These are phyloP conservation scores for Stomorhina lunata DNA, from an alignment of 2,888 invertebrate species.

Conservation along the genomic window DNA sequence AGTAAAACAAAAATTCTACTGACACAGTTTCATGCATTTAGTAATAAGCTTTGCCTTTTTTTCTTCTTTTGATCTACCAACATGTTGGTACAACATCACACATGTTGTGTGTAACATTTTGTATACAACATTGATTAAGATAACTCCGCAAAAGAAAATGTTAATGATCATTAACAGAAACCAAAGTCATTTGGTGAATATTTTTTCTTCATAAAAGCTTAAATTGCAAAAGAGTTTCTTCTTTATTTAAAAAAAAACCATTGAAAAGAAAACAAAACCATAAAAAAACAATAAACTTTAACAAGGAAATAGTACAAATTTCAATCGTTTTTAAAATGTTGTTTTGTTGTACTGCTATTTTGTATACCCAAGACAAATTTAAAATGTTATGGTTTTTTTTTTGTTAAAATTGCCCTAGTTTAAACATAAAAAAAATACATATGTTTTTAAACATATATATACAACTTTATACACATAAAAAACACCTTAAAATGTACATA, in stretches of 20 bases:
- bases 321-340: slow-evolving; percentile 17
- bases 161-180: not conserved
- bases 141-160: not conserved
- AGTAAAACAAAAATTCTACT: slow-evolving; percentile 62
- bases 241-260: slow-evolving; percentile 5
- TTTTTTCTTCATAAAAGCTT: slow-evolving; percentile 12
- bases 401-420: slow-evolving; percentile 48
- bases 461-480: slow-evolving; percentile 12
- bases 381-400: slow-evolving; percentile 21
- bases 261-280: not conserved
- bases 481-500: slow-evolving; percentile 11
- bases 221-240: slow-evolving; percentile 43
- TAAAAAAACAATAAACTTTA: slow-evolving; percentile 29
- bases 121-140: too few relatives aligned
- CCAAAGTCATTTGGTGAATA: slow-evolving; percentile 3
- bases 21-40: slow-evolving; percentile 54
- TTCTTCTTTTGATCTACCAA: slow-evolving; percentile 14
- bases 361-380: slow-evolving; percentile 22
- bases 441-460: slow-evolving; percentile 31
- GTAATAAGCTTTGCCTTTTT: not conserved
- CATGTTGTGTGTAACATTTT: slow-evolving; percentile 35
- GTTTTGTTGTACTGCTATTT: slow-evolving; percentile 32
- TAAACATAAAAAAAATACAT: slow-evolving; percentile 12
- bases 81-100: slow-evolving; percentile 46
- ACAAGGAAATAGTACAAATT: slow-evolving; percentile 49